These are phyloP conservation scores for Carpatolechia fugitivella DNA, from an alignment of 2,888 invertebrate species.

Conservation along the genomic window DNA sequence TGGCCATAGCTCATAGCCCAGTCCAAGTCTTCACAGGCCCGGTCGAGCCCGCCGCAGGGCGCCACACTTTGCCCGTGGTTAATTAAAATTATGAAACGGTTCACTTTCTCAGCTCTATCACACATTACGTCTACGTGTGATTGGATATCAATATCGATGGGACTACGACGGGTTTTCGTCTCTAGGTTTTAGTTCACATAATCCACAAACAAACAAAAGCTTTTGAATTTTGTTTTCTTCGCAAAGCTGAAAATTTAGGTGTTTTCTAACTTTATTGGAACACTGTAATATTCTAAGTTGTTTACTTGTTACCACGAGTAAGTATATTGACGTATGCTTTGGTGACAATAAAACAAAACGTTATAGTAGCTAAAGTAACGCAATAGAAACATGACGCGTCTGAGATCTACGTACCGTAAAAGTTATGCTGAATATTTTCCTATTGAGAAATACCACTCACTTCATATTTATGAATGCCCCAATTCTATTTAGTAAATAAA, in stretches of 20 bases:
- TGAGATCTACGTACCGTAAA: not conserved
- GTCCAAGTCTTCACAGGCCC: not conserved
- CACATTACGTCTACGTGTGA: conserved; percentile 45
- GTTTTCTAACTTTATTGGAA: too few species aligned
- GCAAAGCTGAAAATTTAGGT: too few species aligned
- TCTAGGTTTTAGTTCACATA: too few species aligned
- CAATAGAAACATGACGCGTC: too few species aligned
- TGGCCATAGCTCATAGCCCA: not conserved
- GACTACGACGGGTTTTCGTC: too few species aligned
- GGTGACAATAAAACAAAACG: too few species aligned
- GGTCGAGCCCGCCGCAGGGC: conserved; percentile 50
- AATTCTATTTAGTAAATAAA: conserved; percentile 11
- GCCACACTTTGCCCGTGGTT: conserved; percentile 53
- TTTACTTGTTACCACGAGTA: too few species aligned
- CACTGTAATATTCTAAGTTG: too few species aligned
- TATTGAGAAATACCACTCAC: not conserved
- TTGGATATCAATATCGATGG: conserved; percentile 47
- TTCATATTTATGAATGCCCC: conserved; percentile 5
- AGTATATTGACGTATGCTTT: too few species aligned
- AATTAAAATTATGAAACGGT: conserved; percentile 66
- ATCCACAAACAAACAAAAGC: too few species aligned
- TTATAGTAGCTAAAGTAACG: too few species aligned
- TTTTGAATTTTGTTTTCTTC: too few species aligned
- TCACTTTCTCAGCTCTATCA: conserved; percentile 35
- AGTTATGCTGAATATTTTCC: conserved; percentile 1